These are phyloP conservation scores for Temnothorax ravouxi DNA, from an alignment of 2,888 invertebrate genomes.

Conservation along the genomic window DNA sequence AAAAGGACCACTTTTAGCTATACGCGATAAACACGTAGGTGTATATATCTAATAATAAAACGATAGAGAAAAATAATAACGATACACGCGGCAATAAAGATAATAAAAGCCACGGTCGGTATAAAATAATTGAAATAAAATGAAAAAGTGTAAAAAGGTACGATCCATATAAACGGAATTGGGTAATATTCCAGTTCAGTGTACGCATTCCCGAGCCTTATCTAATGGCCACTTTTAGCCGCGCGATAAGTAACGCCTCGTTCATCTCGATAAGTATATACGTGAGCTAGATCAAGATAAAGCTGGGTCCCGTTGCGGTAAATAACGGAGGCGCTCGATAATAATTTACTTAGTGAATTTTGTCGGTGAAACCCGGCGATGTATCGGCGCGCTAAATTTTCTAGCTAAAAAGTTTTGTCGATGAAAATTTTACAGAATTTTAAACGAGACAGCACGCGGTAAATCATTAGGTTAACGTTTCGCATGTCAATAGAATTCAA, in stretches of 20 bases:
- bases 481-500: not conserved
- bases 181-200: conserved; percentile 15
- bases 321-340: conserved; percentile 59
- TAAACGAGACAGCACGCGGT: not conserved
- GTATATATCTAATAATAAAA: not conserved
- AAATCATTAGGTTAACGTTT: not conserved
- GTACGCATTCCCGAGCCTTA: conserved; percentile 34
- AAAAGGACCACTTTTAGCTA: not conserved
- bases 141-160: conserved; percentile 19
- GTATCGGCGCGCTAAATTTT: not conserved
- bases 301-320: conserved; percentile 28
- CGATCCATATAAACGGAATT: conserved; percentile 22
- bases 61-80: not conserved
- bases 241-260: conserved; percentile 62
- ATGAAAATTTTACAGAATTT: not conserved
- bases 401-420: not conserved
- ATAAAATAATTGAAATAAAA: conserved; percentile 28
- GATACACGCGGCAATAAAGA: not conserved
- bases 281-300: conserved; percentile 67
- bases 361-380: conserved; percentile 2
- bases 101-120: not conserved
- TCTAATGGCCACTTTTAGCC: conserved; percentile 54
- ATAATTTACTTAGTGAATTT: conserved; percentile 39
- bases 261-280: conserved; percentile 63
- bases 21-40: not conserved